phyloP scores from a whole-genome alignment of 2,888 invertebrate species.

The Nebria brevicollis region DNA sequence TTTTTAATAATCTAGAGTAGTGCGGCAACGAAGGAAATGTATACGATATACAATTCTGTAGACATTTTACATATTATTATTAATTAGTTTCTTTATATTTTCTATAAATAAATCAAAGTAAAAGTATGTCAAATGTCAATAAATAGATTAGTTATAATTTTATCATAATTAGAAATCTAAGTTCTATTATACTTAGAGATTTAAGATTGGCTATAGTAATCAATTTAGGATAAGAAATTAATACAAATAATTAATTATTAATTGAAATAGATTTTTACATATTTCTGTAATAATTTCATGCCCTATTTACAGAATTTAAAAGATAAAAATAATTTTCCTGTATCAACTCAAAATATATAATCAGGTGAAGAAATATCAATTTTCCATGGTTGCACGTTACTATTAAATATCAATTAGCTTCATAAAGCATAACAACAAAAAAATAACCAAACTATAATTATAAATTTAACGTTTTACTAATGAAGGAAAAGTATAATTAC shows the following conservation, averaged over 20 bases:
- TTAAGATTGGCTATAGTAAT: neutral
- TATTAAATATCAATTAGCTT: conserved; percentile 40
- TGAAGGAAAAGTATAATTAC: conserved; percentile 37
- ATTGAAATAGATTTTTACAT: neutral
- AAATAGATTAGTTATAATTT: neutral
- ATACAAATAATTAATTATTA: neutral
- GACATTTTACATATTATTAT: neutral
- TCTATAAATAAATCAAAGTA: neutral
- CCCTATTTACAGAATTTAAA: neutral
- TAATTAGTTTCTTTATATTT: neutral
- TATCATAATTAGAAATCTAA: neutral
- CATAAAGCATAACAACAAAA: conserved; percentile 17
- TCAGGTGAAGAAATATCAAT: conserved; percentile 34
- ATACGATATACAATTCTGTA: no score
- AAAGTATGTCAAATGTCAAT: conserved; percentile 1
- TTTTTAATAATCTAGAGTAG: no score
- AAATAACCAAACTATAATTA: conserved; percentile 34
- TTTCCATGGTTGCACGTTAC: conserved; percentile 21
- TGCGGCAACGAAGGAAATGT: no score
- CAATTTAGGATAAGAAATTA: neutral
- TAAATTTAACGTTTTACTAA: conserved; percentile 41
- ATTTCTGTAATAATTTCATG: neutral
- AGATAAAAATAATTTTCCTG: neutral
- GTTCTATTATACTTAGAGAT: neutral
- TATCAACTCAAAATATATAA: conserved; percentile 13